Evolutionary conservation across 1,140 invertebrate genomes (phyloP).

Genomic region (Aradophagus sp.): DNA sequence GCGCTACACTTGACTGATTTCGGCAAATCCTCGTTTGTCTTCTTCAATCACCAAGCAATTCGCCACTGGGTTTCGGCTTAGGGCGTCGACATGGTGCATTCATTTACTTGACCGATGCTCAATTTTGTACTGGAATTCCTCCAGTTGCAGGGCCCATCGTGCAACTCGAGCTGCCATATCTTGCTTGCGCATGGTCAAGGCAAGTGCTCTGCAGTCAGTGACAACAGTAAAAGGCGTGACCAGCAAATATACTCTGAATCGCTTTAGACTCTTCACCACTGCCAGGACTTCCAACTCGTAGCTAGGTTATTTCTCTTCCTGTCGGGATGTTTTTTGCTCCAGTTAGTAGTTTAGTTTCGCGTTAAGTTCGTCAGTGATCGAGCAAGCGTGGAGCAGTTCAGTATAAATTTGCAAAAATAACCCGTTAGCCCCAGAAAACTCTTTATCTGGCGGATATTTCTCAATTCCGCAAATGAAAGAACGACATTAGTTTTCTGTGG

Average conservation of each 20-base stretch:
- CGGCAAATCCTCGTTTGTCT: background rate
- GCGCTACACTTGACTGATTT: too few relatives aligned
- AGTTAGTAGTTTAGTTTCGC: background rate
- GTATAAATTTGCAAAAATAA: background rate
- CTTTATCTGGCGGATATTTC: background rate
- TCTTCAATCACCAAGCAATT: background rate
- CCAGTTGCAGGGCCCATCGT: background rate
- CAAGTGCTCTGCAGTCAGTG: background rate
- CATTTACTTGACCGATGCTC: background rate
- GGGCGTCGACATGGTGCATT: background rate
- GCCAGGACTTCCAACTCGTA: conserved; percentile 2
- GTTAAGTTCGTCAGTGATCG: background rate
- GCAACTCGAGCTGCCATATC: background rate
- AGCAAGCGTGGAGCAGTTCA: background rate
- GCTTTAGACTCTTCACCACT: background rate
- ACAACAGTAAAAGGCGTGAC: background rate
- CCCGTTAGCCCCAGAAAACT: background rate
- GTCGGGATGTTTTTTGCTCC: background rate
- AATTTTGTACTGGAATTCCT: background rate
- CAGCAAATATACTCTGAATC: background rate
- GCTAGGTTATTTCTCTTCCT: background rate
- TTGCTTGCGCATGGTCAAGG: background rate
- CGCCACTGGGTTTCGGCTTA: background rate
- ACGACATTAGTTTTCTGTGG: background rate
- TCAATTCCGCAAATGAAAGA: background rate